phyloP scores from a whole-genome alignment of 2,113 vertebrate genomes.

The Hyperopisus bebe region DNA sequence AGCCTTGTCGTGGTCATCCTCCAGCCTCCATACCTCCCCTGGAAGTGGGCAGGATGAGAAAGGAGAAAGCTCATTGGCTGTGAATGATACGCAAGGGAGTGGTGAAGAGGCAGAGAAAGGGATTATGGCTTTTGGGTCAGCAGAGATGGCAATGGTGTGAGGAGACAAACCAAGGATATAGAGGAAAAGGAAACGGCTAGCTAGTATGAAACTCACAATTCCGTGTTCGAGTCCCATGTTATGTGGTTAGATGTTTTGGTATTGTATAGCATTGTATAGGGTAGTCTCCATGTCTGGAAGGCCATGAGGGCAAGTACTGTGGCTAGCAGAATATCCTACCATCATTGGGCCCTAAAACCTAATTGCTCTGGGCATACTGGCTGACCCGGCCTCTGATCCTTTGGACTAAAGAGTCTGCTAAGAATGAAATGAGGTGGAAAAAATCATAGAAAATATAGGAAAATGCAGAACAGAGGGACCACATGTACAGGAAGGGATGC shows the following conservation, averaged over 20 bases:
- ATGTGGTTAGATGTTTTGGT: too few relatives aligned
- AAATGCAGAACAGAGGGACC: neutral
- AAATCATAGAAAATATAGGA: neutral
- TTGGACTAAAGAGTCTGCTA: neutral
- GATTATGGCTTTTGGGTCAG: neutral
- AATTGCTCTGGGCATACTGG: neutral
- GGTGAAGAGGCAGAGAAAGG: neutral
- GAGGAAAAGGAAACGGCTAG: neutral
- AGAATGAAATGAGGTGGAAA: neutral
- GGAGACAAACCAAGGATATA: neutral
- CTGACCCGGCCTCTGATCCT: neutral
- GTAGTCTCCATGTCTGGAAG: neutral
- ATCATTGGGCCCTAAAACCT: neutral
- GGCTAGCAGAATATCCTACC: neutral
- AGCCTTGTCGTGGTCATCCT: conserved; percentile 63
- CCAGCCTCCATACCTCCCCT: conserved; percentile 76
- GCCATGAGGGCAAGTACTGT: neutral
- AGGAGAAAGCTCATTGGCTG: neutral
- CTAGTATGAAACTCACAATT: too few relatives aligned
- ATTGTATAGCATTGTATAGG: neutral
- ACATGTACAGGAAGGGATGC: neutral
- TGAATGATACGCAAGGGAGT: neutral
- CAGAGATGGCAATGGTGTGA: neutral
- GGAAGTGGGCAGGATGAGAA: neutral
- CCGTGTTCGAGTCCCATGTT: too few relatives aligned